phyloP scores from a whole-genome alignment of 2,797 vertebrate species.

The Mormyrops boulengeri region DNA sequence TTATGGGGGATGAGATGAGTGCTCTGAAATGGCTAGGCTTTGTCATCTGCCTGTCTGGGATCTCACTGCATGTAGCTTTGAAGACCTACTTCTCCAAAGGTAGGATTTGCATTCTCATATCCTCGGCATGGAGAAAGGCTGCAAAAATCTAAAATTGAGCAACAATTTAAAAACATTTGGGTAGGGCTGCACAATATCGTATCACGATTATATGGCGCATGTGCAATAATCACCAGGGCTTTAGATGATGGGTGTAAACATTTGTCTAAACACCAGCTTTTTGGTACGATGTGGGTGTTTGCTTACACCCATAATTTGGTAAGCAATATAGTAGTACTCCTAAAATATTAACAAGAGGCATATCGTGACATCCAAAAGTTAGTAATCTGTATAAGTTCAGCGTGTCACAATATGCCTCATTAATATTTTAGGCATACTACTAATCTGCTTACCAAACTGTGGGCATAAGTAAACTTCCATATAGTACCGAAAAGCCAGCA shows the following conservation, averaged over 20 bases:
- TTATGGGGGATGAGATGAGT: conserved; percentile 79
- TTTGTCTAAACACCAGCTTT: background rate
- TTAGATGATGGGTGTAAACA: background rate
- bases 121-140: background rate
- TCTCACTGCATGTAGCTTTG: conserved; percentile 79
- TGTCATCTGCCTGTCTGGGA: conserved; percentile 77
- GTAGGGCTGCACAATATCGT: background rate
- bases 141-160: background rate
- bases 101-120: conserved; percentile 42
- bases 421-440: background rate
- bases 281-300: background rate
- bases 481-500: background rate
- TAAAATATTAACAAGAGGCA: background rate
- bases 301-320: background rate
- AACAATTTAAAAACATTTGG: background rate
- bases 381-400: background rate
- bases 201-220: background rate
- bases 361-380: background rate
- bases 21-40: conserved; percentile 87
- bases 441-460: background rate
- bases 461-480: background rate
- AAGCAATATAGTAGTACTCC: background rate
- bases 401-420: background rate
- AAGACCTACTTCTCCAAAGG: conserved; percentile 77
- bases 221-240: background rate